Conservation (phyloP, 2,113 vertebrate species). For the Camelus dromedarius region DNA sequence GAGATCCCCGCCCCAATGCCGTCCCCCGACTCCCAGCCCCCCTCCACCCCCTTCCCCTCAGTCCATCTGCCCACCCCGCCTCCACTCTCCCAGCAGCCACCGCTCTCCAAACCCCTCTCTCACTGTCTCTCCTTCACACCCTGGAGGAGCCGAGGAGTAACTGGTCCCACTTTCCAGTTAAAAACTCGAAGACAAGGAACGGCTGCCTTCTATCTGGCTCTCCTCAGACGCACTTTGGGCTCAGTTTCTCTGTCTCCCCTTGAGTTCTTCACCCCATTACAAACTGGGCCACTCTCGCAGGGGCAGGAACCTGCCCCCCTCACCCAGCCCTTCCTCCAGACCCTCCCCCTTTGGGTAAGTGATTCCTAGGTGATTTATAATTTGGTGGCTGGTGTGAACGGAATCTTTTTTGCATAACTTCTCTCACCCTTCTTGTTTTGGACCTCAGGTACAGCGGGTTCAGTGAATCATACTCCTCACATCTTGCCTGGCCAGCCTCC, state of each 20-base stretch:
- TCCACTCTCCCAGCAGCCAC: not conserved
- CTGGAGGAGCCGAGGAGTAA: not conserved
- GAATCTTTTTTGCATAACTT: not conserved
- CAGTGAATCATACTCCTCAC: not conserved
- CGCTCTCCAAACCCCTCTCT: not conserved
- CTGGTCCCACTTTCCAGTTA: not conserved
- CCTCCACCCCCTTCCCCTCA: not conserved
- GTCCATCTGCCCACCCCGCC: not conserved
- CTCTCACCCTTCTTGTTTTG: not conserved
- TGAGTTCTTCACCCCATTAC: not conserved
- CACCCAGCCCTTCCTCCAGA: not conserved
- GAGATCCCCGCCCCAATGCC: not conserved
- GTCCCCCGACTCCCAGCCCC: not conserved
- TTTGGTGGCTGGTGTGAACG: not conserved
- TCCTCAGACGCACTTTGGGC: not conserved
- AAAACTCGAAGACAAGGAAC: not conserved
- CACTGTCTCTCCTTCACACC: not conserved
- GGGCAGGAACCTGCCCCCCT: not conserved
- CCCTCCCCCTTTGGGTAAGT: not conserved
- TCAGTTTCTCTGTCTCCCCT: not conserved
- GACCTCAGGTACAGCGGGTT: not conserved
- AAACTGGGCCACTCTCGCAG: not conserved
- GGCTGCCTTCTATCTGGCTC: not conserved
- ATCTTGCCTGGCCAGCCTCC: not conserved
- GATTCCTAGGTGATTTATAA: not conserved